These are phyloP conservation scores for Calliopsis andreniformis DNA, from an alignment of 1,140 invertebrate species.

Conservation along the genomic window DNA sequence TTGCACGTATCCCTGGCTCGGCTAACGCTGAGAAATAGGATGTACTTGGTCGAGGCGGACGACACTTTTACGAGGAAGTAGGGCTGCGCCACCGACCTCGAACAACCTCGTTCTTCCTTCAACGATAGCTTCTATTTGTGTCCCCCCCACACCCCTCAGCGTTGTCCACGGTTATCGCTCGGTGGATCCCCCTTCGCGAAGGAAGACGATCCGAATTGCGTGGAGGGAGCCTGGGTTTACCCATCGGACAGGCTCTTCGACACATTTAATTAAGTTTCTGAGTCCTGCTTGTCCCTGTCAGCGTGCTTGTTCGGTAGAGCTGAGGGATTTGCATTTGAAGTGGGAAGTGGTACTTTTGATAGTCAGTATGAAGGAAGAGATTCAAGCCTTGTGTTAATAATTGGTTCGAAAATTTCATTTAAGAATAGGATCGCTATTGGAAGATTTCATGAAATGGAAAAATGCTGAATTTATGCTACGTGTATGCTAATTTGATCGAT, in stretches of 20 bases:
- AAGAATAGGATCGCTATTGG: too few relatives aligned
- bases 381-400: too few relatives aligned
- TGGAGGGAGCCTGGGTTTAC: neutral
- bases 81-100: neutral
- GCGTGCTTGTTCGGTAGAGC: too few relatives aligned
- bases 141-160: neutral
- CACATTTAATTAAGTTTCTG: too few relatives aligned
- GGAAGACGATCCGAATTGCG: neutral
- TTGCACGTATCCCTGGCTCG: conserved; percentile 17
- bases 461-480: too few relatives aligned
- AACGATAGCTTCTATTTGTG: conserved; percentile 38
- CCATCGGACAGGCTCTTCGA: neutral
- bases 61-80: conserved; percentile 60
- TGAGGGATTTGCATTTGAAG: too few relatives aligned
- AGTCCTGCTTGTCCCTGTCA: too few relatives aligned
- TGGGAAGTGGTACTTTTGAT: too few relatives aligned
- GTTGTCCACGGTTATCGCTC: neutral
- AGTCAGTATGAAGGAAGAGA: too few relatives aligned
- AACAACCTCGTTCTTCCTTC: conserved; percentile 34
- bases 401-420: too few relatives aligned
- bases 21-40: conserved; percentile 59
- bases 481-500: too few relatives aligned
- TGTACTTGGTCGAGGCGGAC: conserved; percentile 32
- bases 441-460: too few relatives aligned
- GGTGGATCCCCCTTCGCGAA: neutral